Base-by-base conservation (phyloP, 2,113 vertebrate genomes). In the Cyphotilapia sp. region DNA sequence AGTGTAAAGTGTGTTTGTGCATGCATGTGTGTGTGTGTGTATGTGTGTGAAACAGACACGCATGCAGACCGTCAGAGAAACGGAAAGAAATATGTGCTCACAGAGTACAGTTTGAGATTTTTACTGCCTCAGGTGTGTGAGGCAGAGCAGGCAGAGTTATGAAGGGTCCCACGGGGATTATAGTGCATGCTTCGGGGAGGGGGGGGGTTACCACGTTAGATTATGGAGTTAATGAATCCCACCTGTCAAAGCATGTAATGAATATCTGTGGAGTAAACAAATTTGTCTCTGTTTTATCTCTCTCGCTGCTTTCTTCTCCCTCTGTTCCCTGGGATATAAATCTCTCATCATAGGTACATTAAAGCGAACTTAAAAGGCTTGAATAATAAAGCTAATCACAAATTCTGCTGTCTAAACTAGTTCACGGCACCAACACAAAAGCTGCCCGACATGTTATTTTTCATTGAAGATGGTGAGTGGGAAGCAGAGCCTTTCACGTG, bases 151-250 rank as follows among this genome's bases (percentile, higher is more conserved):
- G 31, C 82, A 53, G 90, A 83, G 84, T 71, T 90, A 85, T 76
- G 80, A 85, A 85, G 84, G 74, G 56, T 91, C 92, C 89, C 94
- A 92, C 88, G 63, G 89, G 92, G 93, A 95, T 95, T 93, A 91
- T 45, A 63, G 24, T 27, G 12, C 38, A 38, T 71, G 91, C 56
- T 86, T 88, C 51, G 4, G 33, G 78, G 27, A 19, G 14, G 84
- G 53, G 61, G 31, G 54, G 74, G 59, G n/a, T 88, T 82, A 83
- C 82, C 89, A 81, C 87, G 63, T 91, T 83, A 91, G 80, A 91
- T 33, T 78, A 74, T 49, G 56, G 69, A 88, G 84, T 57, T 94
- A 93, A 94, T 94, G 88, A 94, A 94, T 92, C 85, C 94, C 85
- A 89, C 89, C 89, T 88, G 87, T 94, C 92, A 91, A 85, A 86